phyloP scores from a whole-genome alignment of 2,797 vertebrate species.

The Melanogrammus aeglefinus region DNA sequence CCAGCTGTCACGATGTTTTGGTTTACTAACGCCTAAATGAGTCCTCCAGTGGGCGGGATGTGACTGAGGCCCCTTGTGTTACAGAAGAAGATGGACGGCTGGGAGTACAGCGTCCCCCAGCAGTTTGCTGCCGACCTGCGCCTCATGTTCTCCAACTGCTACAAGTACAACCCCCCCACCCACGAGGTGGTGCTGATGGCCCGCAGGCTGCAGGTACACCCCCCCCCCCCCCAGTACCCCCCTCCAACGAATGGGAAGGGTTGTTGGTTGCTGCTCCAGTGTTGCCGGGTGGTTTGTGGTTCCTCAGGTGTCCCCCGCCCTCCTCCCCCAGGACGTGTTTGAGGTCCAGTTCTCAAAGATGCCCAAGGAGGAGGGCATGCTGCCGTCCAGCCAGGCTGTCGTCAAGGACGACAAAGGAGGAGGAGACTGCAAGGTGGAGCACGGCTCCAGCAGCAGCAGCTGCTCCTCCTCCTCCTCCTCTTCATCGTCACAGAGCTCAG shows the following conservation, averaged over 20 bases:
- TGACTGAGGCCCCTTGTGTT: not conserved
- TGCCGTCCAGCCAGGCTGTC: slow-evolving; percentile 31
- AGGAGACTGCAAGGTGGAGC: slow-evolving; percentile 39
- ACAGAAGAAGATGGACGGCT: slow-evolving; percentile 86
- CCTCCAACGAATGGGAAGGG: too few relatives aligned
- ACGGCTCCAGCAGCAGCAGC: slow-evolving; percentile 38
- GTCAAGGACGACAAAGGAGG: not conserved
- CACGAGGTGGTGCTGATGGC: slow-evolving; percentile 88
- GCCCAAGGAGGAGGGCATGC: slow-evolving; percentile 60
- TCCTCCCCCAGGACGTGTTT: slow-evolving; percentile 80
- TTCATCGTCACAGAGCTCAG: slow-evolving; percentile 58
- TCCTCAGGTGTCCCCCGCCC: not conserved
- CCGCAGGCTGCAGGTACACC: slow-evolving; percentile 84
- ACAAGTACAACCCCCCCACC: slow-evolving; percentile 83
- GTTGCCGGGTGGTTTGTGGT: not conserved
- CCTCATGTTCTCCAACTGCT: slow-evolving; percentile 91
- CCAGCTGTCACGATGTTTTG: too few relatives aligned
- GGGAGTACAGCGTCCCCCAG: slow-evolving; percentile 77
- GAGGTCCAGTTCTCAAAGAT: slow-evolving; percentile 84
- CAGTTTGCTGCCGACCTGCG: slow-evolving; percentile 89
- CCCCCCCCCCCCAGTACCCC: too few relatives aligned
- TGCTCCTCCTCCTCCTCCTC: slow-evolving; percentile 63
- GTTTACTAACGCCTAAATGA: too few relatives aligned
- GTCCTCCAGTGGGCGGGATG: too few relatives aligned
- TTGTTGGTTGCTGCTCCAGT: too few relatives aligned